phyloP scores from a whole-genome alignment of 37 sponge, comb jelly and placozoan species.

The Mnemiopsis leidyi region DNA sequence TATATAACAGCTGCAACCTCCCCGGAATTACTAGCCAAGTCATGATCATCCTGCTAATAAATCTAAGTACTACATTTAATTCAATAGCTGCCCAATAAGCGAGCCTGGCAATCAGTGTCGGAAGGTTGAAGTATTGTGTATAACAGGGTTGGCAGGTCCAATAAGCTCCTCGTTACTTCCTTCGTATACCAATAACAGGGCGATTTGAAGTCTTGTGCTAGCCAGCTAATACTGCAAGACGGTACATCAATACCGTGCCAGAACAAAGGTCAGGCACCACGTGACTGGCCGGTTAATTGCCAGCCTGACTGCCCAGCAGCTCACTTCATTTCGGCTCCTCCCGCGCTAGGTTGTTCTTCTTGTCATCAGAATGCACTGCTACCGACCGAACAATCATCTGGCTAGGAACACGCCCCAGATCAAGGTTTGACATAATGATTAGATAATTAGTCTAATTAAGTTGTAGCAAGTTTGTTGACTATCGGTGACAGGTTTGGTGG shows the following conservation, averaged over 20 bases:
- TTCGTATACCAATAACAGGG: not conserved
- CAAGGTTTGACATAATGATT: not conserved
- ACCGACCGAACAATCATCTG: not conserved
- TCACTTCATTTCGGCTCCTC: not conserved
- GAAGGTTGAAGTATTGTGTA: not conserved
- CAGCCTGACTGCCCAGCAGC: not conserved
- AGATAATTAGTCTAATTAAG: not conserved
- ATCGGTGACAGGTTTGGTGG: too few species aligned
- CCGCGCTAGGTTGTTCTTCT: not conserved
- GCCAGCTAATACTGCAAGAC: not conserved
- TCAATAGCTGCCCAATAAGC: not conserved
- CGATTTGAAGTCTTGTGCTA: not conserved
- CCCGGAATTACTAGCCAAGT: not conserved
- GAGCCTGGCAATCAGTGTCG: not conserved
- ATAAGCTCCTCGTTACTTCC: not conserved
- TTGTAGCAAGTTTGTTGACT: not conserved
- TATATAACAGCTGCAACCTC: not conserved
- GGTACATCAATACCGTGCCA: not conserved
- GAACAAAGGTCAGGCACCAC: not conserved
- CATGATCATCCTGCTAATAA: not conserved
- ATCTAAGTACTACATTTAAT: not conserved
- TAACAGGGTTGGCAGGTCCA: not conserved
- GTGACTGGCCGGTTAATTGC: not conserved
- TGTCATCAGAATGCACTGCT: not conserved
- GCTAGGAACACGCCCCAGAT: not conserved